Evolutionary conservation across 1,140 invertebrate species (phyloP).

Genomic region (Hylaeus volcanicus): DNA sequence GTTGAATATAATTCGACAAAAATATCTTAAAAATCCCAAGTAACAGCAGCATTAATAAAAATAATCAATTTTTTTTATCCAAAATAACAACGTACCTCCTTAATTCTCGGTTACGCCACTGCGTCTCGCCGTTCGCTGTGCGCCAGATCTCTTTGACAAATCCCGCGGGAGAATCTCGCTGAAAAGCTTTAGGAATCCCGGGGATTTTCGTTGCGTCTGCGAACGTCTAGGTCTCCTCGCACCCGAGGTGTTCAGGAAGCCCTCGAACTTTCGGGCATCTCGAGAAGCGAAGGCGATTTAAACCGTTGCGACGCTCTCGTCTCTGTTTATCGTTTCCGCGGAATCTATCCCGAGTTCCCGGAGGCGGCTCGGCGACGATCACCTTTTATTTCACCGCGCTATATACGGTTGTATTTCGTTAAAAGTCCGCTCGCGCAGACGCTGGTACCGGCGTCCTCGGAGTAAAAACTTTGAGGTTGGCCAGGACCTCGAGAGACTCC

Average conservation of each 20-base stretch:
- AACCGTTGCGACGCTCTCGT: background rate
- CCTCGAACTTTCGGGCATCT: background rate
- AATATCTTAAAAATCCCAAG: too few relatives aligned
- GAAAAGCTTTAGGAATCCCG: background rate
- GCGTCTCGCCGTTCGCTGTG: background rate
- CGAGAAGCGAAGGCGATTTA: background rate
- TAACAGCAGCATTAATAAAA: too few relatives aligned
- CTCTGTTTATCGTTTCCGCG: slow-evolving; percentile 5
- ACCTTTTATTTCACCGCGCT: background rate
- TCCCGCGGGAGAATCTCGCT: background rate
- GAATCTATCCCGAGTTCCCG: background rate
- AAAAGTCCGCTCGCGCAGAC: too few relatives aligned
- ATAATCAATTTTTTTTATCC: too few relatives aligned
- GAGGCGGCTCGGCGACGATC: too few relatives aligned
- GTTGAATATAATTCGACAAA: too few relatives aligned
- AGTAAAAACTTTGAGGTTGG: background rate
- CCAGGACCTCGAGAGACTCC: background rate
- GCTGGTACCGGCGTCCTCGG: background rate
- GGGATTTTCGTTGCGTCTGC: background rate
- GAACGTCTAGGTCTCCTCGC: background rate
- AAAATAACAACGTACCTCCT: too few relatives aligned
- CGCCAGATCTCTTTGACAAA: slow-evolving; percentile 1
- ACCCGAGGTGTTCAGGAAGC: background rate
- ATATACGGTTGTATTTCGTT: background rate
- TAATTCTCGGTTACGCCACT: too few relatives aligned